phyloP scores from a whole-genome alignment of 1,140 invertebrate species.

The Drosophila micromelanica region DNA sequence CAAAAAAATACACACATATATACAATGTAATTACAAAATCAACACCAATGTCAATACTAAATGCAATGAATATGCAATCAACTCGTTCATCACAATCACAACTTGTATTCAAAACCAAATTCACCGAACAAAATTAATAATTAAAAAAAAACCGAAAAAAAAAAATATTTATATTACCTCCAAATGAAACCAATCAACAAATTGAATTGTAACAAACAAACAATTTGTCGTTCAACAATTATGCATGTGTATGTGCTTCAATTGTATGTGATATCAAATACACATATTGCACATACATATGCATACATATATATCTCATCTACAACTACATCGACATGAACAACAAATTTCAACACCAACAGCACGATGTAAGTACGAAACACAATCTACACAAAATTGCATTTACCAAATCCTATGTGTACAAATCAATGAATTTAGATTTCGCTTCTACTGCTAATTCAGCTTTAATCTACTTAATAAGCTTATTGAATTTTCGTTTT shows the following conservation, averaged over 20 bases:
- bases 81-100: constrained; percentile 44
- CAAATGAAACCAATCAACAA: constrained; percentile 42
- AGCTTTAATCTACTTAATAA: constrained; percentile 43
- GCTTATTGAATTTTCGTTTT: constrained; percentile 25
- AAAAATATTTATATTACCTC: constrained; percentile 12
- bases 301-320: constrained; percentile 44
- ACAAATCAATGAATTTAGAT: constrained; percentile 64
- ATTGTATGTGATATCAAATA: constrained; percentile 25
- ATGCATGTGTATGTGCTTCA: constrained; percentile 58
- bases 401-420: constrained; percentile 73
- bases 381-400: constrained; percentile 76
- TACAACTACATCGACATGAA: constrained; percentile 73
- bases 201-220: constrained; percentile 45
- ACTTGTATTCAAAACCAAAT: constrained; percentile 20
- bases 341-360: constrained; percentile 79
- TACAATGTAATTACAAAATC: constrained; percentile 30
- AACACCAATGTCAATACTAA: constrained; percentile 38
- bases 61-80: constrained; percentile 40
- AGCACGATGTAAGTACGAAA: constrained; percentile 84
- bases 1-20: background rate
- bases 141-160: constrained; percentile 6
- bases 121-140: constrained; percentile 20
- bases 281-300: constrained; percentile 35
- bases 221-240: constrained; percentile 48
- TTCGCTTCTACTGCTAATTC: constrained; percentile 58